These are phyloP conservation scores for Hypotaenidia okinawae DNA, from an alignment of 2,797 vertebrate genomes.

Conservation along the genomic window DNA sequence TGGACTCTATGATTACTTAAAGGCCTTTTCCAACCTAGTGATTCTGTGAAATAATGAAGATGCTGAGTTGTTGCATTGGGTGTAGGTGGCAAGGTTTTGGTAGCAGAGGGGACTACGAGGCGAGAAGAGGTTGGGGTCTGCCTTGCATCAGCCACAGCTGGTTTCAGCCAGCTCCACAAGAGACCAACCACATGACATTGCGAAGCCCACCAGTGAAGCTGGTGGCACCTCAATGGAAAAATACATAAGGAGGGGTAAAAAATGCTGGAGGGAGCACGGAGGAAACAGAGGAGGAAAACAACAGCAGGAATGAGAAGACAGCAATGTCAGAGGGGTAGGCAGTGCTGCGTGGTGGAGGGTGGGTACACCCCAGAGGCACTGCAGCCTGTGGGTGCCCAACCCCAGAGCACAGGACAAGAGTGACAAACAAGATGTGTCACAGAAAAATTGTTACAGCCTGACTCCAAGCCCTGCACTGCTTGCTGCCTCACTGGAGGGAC, in stretches of 20 bases:
- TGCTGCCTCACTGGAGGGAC: too few species aligned
- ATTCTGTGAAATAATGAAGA: background rate
- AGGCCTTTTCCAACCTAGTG: too few species aligned
- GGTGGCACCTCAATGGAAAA: background rate
- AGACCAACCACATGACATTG: background rate
- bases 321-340: background rate
- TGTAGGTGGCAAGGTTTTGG: background rate
- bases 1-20: too few species aligned
- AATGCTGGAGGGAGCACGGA: background rate
- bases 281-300: background rate
- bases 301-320: background rate
- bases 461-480: background rate
- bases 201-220: background rate
- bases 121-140: background rate
- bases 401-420: background rate
- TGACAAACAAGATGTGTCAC: background rate
- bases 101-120: background rate
- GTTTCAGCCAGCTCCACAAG: background rate
- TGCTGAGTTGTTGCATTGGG: background rate
- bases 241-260: background rate
- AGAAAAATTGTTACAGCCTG: background rate
- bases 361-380: background rate
- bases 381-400: background rate
- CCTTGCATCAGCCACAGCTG: background rate
- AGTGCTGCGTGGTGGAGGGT: background rate